phyloP scores from a whole-genome alignment of 2,888 invertebrate genomes.

The Troides oblongomaculatus region DNA sequence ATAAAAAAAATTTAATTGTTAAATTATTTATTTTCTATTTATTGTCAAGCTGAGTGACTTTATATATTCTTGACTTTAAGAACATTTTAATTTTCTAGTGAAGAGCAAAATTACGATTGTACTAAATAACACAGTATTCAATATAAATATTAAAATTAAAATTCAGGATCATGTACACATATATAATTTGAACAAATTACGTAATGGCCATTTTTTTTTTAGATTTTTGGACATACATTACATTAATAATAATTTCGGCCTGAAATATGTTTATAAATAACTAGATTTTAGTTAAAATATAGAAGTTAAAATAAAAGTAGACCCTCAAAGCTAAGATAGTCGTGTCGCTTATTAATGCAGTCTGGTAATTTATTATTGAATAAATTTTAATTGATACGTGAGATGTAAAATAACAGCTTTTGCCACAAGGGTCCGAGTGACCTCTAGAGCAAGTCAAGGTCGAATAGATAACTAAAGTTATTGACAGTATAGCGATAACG shows the following conservation, averaged over 20 bases:
- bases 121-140: too few species aligned
- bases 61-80: too few species aligned
- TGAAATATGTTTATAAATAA: not conserved
- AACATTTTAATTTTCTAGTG: too few species aligned
- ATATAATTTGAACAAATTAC: not conserved
- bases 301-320: not conserved
- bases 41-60: too few species aligned
- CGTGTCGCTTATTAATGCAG: not conserved
- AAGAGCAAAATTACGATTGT: too few species aligned
- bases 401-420: not conserved
- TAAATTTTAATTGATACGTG: not conserved
- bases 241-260: not conserved
- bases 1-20: too few species aligned
- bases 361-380: not conserved
- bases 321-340: not conserved
- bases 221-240: not conserved
- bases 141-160: not conserved
- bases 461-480: constrained; percentile 54
- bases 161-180: not conserved
- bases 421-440: constrained; percentile 38
- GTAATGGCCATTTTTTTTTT: not conserved
- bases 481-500: constrained; percentile 39
- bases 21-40: too few species aligned
- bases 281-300: not conserved
- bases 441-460: constrained; percentile 63